Evolutionary conservation across 1,140 invertebrate species (phyloP), one percentile per base, ranked within the genome.

Genomic region (Oedothorax gibbosus): DNA sequence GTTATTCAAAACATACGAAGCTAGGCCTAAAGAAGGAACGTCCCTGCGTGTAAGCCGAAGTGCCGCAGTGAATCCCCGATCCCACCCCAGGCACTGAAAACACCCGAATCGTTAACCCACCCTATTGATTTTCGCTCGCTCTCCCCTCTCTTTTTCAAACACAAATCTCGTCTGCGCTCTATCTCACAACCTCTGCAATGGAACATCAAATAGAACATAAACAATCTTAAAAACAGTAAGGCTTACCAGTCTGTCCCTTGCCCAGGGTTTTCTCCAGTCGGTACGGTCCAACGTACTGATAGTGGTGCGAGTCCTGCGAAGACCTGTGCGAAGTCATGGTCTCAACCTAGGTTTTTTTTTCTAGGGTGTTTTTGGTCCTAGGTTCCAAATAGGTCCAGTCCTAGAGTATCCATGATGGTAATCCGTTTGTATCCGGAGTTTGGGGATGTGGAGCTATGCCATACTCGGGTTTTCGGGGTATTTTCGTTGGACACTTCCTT

Each of bases 261-360:
- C 98, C 98, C 68, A 99, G 93, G 53, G 98, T 99, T 90, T 99
- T 99, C 91, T 99, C 98, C 89, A 99, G 92, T 88, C 98, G 93
- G 91, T 99, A 99, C 56, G 98, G 98, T 69, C 98, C 98, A 86
- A 99, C 98, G 92, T 98, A 99, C 91, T 97, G 96, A 90, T 87
- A 86, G 60, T 86, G 81, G 64, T 87, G 87, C 9, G 69, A 72
- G 66, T 85, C 84, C 57, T 76, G 35, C 7, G 84, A 77, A 18
- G 83, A 77, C 69, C 83, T 77, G 66, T 85, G 83, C 10, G 83
- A 77, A 85, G 73, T 85, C 83, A 85, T 85, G 66, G 69, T 75
- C 64, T 71, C 56, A 21, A 49, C 54, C 20, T n/a, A 66, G 73
- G 20, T 68, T 20, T n/a, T 51, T 15, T 20, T 8, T 80, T 20